A percentile compares a stretch with the other conserved stretches of the same genome.
phyloP scores from a whole-genome alignment of 1,140 invertebrate species.

The Zophobas morio region DNA sequence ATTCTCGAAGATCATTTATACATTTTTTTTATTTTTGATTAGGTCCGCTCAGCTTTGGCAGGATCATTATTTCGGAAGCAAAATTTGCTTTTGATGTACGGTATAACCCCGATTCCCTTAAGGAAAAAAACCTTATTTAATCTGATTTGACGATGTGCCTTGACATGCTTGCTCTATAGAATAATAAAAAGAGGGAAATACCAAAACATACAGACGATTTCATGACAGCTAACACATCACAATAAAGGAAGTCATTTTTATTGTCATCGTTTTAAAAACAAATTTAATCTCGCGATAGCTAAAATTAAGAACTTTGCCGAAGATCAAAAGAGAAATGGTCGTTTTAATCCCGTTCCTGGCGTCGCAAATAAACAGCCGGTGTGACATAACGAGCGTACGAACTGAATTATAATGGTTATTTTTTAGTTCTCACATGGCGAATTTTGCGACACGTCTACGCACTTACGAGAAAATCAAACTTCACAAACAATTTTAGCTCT shows the following conservation, averaged over 20 bases:
- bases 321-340: too few species aligned
- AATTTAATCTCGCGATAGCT: neutral
- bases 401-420: too few species aligned
- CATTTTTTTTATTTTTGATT: too few species aligned
- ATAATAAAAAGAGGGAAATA: constrained; percentile 12
- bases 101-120: constrained; percentile 4
- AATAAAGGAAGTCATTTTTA: neutral
- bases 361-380: too few species aligned
- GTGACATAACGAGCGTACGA: too few species aligned
- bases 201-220: too few species aligned
- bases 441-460: too few species aligned
- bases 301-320: neutral
- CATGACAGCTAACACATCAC: neutral
- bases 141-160: constrained; percentile 21
- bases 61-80: constrained; percentile 14
- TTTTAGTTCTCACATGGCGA: too few species aligned
- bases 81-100: constrained; percentile 17
- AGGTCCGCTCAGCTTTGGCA: too few species aligned
- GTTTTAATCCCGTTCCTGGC: too few species aligned
- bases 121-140: constrained; percentile 12
- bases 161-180: constrained; percentile 12
- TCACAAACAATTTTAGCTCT: too few species aligned
- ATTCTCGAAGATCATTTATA: neutral
- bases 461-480: too few species aligned
- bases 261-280: neutral